phyloP scores from a whole-genome alignment of 2,113 vertebrate species.

The Mirza zaza region DNA sequence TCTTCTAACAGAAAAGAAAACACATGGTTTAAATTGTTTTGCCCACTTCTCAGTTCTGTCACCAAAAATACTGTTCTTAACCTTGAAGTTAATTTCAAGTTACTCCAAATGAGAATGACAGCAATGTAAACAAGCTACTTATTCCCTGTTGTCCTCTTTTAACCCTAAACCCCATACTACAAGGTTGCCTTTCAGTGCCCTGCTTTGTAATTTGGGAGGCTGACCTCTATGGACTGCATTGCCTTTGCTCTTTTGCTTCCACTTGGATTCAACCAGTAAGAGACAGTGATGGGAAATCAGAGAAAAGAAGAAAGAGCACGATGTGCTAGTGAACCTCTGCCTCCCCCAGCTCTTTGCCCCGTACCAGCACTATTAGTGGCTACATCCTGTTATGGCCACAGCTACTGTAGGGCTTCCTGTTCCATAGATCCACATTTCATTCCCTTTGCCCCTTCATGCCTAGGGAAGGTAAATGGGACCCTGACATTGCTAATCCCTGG shows the following conservation, averaged over 20 bases:
- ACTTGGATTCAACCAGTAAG: not conserved
- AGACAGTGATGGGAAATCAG: not conserved
- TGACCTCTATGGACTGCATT: not conserved
- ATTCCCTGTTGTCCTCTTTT: not conserved
- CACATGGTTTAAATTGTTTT: not conserved
- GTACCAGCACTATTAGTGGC: too few species aligned
- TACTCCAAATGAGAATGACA: not conserved
- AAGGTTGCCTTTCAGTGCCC: not conserved
- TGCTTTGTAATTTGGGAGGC: not conserved
- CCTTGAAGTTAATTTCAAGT: not conserved
- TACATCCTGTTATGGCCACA: accelerated
- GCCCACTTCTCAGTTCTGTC: not conserved
- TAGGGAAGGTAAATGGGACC: not conserved
- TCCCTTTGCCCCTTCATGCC: accelerated
- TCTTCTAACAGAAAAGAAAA: not conserved
- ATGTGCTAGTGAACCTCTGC: not conserved
- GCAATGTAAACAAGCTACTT: not conserved
- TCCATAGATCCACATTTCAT: not conserved
- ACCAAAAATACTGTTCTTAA: not conserved
- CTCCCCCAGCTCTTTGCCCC: too few species aligned
- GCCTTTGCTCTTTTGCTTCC: not conserved
- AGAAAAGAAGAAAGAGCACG: not conserved
- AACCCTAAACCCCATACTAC: not conserved
- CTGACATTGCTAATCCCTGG: not conserved
- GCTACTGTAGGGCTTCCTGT: not conserved